A percentile compares a stretch with the other conserved stretches of the same genome.
Conservation (phyloP, 2,888 invertebrate species). For the Callinectes sapidus region DNA sequence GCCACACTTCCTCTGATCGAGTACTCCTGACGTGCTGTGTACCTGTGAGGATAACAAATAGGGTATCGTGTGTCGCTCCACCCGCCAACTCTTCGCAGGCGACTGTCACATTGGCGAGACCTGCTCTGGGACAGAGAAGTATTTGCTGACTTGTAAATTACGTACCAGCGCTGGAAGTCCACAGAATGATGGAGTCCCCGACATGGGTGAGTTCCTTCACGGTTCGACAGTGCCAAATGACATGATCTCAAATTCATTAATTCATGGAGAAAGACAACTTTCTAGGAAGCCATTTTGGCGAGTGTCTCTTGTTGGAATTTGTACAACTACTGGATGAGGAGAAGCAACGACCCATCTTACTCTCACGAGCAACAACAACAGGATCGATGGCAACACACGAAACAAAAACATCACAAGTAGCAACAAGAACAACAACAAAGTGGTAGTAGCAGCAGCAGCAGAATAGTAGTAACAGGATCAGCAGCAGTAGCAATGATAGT, state of each 20-base stretch:
- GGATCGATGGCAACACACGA: not conserved
- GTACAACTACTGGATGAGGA: not conserved
- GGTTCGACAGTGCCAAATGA: not conserved
- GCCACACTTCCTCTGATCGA: not conserved
- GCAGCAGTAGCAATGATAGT: not conserved
- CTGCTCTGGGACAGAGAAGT: not conserved
- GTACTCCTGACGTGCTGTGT: conserved; percentile 1
- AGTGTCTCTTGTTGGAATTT: not conserved
- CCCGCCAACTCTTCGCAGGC: conserved; percentile 8
- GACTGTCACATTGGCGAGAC: conserved; percentile 1
- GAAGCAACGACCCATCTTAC: not conserved
- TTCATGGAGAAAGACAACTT: not conserved
- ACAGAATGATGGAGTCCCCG: not conserved
- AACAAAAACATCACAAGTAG: not conserved
- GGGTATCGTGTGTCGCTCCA: conserved; percentile 11
- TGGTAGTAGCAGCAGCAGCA: not conserved
- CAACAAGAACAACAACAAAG: not conserved
- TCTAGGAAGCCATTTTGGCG: not conserved
- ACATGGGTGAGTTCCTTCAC: not conserved
- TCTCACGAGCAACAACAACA: not conserved
- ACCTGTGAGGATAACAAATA: not conserved
- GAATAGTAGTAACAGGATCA: not conserved
- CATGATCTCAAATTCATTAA: not conserved
- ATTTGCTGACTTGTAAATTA: not conserved
- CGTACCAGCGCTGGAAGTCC: not conserved